Base-by-base conservation (phyloP, 1,140 invertebrate genomes). In the Drosophila kanapiae region DNA sequence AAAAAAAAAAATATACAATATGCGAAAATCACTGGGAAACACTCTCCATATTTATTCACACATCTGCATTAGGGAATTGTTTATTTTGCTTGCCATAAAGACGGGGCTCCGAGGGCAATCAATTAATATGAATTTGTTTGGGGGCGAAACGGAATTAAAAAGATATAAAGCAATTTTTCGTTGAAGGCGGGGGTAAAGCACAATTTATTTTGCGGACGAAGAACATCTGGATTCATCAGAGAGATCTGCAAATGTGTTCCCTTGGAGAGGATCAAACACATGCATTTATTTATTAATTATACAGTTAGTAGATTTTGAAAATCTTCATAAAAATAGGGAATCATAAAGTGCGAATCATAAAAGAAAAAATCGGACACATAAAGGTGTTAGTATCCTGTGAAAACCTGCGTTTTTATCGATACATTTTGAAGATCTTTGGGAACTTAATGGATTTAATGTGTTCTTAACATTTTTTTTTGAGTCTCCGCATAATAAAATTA, bases 21-120 rank as follows among this genome's bases (percentile, higher is more conserved):
- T 63, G 58, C 43, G 35, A 64, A 65, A 40, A 33, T 47, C 18
- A 35, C 33, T 43, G 27, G 13, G 59, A 18, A 43, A 42, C 14
- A 18, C 42, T 51, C 1, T 10, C 3, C 13, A 16, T 57, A 29
- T 68, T 62, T 74, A 51, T 82, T 82, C 80, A 74, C 80, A 82
- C 80, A 61, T 59, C 48, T 45, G 37, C 47, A 78, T 78, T 78
- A 71, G 31, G 53, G 31, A 38, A 57, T 56, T 78, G 75, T 70
- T 78, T 78, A 64, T 78, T 78, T 80, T 57, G 49, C 45, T 65
- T 75, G 35, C 58, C 53, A 76, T 62, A 59, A 61, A 68, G 18
- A 31, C 33, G n/a, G 29, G 37, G 6, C 35, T 61, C 48, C 35
- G 47, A 75, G 53, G 58, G 35, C 42, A 64, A 69, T 54, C 47